phyloP scores from a whole-genome alignment of 2,888 invertebrate genomes.

The Drosophila anceps region DNA sequence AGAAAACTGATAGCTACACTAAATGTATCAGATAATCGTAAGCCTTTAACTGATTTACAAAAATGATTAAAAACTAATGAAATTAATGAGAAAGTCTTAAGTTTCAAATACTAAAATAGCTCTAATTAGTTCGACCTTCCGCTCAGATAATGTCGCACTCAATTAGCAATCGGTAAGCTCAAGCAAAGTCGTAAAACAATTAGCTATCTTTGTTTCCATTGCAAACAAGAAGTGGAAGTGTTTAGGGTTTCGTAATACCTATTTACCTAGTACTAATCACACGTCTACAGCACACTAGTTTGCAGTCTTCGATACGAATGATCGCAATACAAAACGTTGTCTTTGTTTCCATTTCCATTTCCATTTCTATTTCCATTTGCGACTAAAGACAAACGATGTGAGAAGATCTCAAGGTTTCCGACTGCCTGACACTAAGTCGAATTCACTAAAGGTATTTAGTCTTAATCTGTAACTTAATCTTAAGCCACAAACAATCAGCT shows the following conservation, averaged over 20 bases:
- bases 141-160: background rate
- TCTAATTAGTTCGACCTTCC: background rate
- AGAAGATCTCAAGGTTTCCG: background rate
- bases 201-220: slow-evolving; percentile 1
- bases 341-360: no score
- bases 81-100: background rate
- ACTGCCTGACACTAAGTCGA: background rate
- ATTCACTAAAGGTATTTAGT: background rate
- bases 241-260: slow-evolving; percentile 7
- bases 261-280: slow-evolving; percentile 6
- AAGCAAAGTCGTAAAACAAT: slow-evolving; percentile 4
- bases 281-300: background rate
- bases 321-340: background rate
- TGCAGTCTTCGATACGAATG: background rate
- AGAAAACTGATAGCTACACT: background rate
- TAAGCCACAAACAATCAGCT: slow-evolving; percentile 14
- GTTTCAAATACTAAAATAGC: background rate
- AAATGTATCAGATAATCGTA: background rate
- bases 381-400: background rate
- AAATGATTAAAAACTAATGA: background rate
- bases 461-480: slow-evolving; percentile 2
- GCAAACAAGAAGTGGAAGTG: background rate
- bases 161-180: background rate
- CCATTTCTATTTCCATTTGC: no score
- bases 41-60: no score